Base-by-base conservation (phyloP, 1,140 invertebrate genomes). In the Rhagoletis zephyria region DNA sequence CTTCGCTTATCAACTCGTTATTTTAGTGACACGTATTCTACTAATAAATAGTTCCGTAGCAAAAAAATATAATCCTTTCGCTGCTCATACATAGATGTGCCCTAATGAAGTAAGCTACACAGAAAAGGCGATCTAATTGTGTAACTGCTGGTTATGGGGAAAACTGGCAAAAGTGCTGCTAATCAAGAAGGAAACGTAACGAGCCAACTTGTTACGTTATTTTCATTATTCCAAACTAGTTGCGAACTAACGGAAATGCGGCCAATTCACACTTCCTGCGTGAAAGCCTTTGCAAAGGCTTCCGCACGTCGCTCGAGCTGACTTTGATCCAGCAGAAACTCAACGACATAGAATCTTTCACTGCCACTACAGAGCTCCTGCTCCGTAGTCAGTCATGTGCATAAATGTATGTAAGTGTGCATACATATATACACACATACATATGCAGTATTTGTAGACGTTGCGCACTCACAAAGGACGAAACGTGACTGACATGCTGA, bases 401-500 rank as follows among this genome's bases (percentile, higher is more conserved):
- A 74, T 74, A 74, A 74, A 74, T 1, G 30, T 30, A 30, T 19
- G 65, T 67, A 30, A 10, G 65, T 40, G 40, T 7, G 67, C 12
- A 14, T 74, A 12, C 6, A 70, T 16, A 40, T 1, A 19, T 67
- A 40, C 45, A 40, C 3, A 7, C 16, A 40, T 70, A 40, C 42
- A 3, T 70, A 40, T 70, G 40, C 30, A 30, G 30, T 30, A 30
- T 30, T 30, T 70, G 30, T 14, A 14, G 12, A 70, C 19, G 40
- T 40, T 3, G 40, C 42, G 67, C 45, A 0, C 10, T 74, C 67
- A 48, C 30, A 74, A 74, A 74, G 67, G 67, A 74, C 67, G 67
- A 74, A 74, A 74, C 67, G 67, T 74, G 67, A 74, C 67, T 74
- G 67, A 74, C 67, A 74, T 74, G 67, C 67, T 74, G 67, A 74